Evolutionary conservation across 2,888 invertebrate species (phyloP), one percentile per base, ranked within the genome.

Genomic region (Bombyx huttoni): DNA sequence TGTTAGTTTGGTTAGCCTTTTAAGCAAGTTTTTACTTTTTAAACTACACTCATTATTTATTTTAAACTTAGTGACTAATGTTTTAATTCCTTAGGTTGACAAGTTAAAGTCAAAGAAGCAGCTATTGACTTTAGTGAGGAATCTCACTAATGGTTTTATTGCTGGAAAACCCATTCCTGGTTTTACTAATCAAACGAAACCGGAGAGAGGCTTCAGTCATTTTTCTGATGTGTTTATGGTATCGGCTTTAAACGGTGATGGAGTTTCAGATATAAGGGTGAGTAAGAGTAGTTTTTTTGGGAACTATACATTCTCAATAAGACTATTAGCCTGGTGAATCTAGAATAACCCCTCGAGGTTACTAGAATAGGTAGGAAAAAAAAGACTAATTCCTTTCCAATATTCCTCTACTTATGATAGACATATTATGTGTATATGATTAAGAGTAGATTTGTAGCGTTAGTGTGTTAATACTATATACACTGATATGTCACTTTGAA

Each of bases 191-290:
- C 68, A 67, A 51, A 73, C 63, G 52, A 66, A 59, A 53, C 52
- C 59, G 52, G 61, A 66, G 13, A 73, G 53, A 51, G 87, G 89
- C 13, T 88, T 79, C 53, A 78, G 77, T 57, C 63, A 93, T 60
- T 99, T 99, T 78, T 90, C 91, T 34, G 93, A 95, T 70, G 93
- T 98, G 9, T 99, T 99, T 73, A 92, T 98, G 89, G 91, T 97
- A n/a, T 98, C 98, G 8, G 94, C 97, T 0, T 73, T 96, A 34
- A 91, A 91, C 53, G 94, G 94, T 24, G 92, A 92, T 78, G 96
- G 96, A 1, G 80, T 96, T 1, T 82, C 89, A 35, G 92, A 93
- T 63, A 83, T 97, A 34, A 91, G 91, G 84, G 94, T 94, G 67
- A 54, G 49, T 51, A 35, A 40, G 9, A 24, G 24, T 24, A 24